Evolutionary conservation across 2,797 vertebrate genomes (phyloP).

Genomic region (Syndactyla subalaris): DNA sequence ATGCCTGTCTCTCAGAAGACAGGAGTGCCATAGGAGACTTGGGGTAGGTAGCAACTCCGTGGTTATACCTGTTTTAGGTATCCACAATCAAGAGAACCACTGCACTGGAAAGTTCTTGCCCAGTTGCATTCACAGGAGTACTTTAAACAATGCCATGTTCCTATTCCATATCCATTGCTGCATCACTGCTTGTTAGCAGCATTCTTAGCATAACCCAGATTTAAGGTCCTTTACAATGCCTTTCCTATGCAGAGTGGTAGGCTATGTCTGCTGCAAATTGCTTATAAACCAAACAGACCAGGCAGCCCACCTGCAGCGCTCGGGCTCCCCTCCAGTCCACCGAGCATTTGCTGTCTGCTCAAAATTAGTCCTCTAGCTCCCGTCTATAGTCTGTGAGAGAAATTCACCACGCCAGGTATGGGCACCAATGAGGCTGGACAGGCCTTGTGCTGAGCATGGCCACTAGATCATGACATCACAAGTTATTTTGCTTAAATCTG

Average conservation of each 20-base stretch:
- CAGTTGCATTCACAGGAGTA: background rate
- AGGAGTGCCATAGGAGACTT: background rate
- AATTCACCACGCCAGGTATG: background rate
- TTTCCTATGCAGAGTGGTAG: background rate
- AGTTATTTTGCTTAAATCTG: background rate
- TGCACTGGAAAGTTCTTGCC: background rate
- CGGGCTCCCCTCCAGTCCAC: background rate
- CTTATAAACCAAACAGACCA: background rate
- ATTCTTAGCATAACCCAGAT: background rate
- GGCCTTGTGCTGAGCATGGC: background rate
- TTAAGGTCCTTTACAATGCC: background rate
- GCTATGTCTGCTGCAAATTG: background rate
- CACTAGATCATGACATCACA: background rate
- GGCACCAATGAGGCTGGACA: background rate
- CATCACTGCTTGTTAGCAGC: background rate
- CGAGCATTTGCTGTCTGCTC: background rate
- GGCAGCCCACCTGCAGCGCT: background rate
- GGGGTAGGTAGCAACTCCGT: accelerated
- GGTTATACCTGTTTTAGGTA: accelerated
- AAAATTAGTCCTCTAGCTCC: background rate
- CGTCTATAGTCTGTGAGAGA: background rate
- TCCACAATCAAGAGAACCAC: background rate
- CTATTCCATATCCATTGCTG: background rate
- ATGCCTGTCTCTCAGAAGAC: background rate
- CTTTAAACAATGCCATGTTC: accelerated